Evolutionary conservation across 2,888 invertebrate species (phyloP).

Genomic region (Amphipoea lucens): DNA sequence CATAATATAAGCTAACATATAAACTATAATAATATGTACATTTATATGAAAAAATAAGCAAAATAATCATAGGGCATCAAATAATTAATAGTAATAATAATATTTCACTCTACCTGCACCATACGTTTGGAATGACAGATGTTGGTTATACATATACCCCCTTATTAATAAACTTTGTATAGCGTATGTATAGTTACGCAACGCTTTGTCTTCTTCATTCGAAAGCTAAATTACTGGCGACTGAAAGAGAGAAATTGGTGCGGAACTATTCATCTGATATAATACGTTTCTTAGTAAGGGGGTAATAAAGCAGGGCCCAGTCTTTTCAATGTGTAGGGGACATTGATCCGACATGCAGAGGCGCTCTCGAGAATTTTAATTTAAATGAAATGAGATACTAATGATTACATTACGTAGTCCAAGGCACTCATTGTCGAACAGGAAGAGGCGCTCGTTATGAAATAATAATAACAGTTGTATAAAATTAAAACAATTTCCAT

Average conservation of each 20-base stretch:
- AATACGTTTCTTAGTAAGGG: no score
- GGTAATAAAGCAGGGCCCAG: background rate
- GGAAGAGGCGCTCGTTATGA: constrained; percentile 14
- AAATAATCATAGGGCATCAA: no score
- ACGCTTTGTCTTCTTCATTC: no score
- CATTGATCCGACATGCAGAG: constrained; percentile 35
- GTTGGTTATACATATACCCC: constrained; percentile 12
- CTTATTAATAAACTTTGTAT: background rate
- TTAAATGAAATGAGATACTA: constrained; percentile 30
- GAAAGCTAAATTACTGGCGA: no score
- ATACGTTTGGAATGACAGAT: constrained; percentile 37
- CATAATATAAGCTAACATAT: no score
- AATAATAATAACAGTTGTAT: constrained; percentile 25
- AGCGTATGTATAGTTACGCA: no score
- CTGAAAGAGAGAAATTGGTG: no score
- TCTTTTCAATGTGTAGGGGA: constrained; percentile 24
- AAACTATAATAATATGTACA: no score
- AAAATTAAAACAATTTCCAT: constrained; percentile 53
- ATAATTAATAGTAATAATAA: constrained; percentile 10
- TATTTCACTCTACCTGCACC: constrained; percentile 2
- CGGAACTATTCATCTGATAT: no score
- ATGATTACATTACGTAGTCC: constrained; percentile 34
- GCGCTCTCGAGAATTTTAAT: constrained; percentile 44
- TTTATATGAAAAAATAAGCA: no score
- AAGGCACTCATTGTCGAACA: constrained; percentile 4